Percentiles rank a stretch among this genome's conserved stretches.
Conservation (phyloP, 37 sponge, comb jelly and placozoan species). For the Chondrosia reniformis region DNA sequence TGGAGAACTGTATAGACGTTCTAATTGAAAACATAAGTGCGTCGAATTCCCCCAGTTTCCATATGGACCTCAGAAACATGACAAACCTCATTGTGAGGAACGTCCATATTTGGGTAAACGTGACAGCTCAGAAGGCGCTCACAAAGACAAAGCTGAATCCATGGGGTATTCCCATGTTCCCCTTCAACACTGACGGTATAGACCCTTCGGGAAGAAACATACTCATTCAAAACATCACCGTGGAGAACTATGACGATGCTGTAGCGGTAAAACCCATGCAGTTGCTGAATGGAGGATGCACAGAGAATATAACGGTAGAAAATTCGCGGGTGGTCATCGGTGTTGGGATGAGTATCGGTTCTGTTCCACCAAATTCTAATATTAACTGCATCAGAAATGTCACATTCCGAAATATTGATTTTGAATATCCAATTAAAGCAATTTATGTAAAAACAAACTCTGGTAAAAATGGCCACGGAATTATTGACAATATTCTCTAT, state of each 20-base stretch:
- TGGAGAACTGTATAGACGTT: too few relatives aligned
- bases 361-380: too few relatives aligned
- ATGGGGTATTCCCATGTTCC: conserved; percentile 31
- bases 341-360: conserved; percentile 49
- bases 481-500: conserved; percentile 28
- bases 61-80: too few relatives aligned
- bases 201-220: conserved; percentile 31
- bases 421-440: conserved; percentile 34
- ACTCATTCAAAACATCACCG: conserved; percentile 32
- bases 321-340: neutral
- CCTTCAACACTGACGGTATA: conserved; percentile 46
- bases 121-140: conserved; percentile 7
- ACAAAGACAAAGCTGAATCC: neutral
- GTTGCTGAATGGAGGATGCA: conserved; percentile 17
- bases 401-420: too few relatives aligned
- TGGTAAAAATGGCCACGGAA: conserved; percentile 27
- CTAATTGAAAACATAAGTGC: too few relatives aligned
- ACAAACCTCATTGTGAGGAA: too few relatives aligned
- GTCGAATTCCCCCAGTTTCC: too few relatives aligned
- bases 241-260: conserved; percentile 40
- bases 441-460: conserved; percentile 43
- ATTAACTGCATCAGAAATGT: too few relatives aligned
- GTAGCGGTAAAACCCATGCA: conserved; percentile 36
- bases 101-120: conserved; percentile 29
- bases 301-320: conserved; percentile 23